Conservation (phyloP, 1,140 invertebrate genomes). For the Trachelipus rathkii region DNA sequence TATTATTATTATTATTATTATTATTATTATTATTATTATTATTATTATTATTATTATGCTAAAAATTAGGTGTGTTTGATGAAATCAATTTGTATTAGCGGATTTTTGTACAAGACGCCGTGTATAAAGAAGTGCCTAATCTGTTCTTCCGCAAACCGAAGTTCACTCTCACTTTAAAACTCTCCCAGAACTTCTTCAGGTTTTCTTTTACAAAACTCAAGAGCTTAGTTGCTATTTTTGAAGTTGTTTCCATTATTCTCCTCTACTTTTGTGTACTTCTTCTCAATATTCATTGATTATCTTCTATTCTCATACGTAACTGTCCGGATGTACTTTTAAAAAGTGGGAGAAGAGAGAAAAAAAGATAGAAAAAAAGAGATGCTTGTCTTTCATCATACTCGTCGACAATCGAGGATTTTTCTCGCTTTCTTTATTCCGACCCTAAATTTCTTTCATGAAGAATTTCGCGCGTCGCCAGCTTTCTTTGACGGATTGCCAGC, state of each 20-base stretch:
- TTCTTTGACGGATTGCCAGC: constrained; percentile 17
- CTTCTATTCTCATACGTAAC: not conserved
- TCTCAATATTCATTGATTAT: constrained; percentile 1
- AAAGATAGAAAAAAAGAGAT: not conserved
- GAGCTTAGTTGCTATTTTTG: not conserved
- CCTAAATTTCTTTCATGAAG: constrained; percentile 10
- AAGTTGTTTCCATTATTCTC: not conserved
- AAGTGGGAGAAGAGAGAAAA: too few species aligned
- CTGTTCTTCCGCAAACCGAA: not conserved
- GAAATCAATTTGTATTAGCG: too few species aligned
- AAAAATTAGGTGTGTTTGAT: too few species aligned
- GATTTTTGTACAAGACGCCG: too few species aligned
- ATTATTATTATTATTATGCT: too few species aligned
- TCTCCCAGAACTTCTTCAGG: too few species aligned
- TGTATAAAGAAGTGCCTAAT: not conserved
- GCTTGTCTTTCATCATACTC: not conserved
- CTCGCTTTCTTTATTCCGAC: constrained; percentile 11
- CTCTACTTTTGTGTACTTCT: not conserved
- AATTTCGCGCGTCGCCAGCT: constrained; percentile 1
- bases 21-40: too few species aligned
- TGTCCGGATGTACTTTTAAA: constrained; percentile 12
- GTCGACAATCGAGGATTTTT: not conserved
- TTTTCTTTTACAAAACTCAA: not conserved
- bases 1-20: too few species aligned
- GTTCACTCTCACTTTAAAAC: too few species aligned